Base-by-base conservation (phyloP, 2,888 invertebrate genomes). In the Myathropa florea region DNA sequence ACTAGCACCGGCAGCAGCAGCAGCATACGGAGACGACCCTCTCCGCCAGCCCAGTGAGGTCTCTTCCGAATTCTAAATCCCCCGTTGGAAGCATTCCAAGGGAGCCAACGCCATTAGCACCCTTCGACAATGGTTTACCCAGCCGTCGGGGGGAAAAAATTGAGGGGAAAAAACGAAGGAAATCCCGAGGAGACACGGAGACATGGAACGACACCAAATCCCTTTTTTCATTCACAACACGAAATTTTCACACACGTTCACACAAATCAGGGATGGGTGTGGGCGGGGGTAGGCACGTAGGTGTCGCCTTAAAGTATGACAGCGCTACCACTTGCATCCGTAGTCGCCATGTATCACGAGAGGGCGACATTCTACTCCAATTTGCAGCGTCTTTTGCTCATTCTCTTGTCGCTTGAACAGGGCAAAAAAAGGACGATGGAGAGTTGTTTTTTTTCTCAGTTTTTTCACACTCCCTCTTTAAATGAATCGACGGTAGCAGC, bases 21-120 rank as follows among this genome's bases (percentile, higher is more conserved):
- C 21, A 70, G 23, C 30, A 55, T 46, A 46, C 18, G 18, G 46
- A 26, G 10, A 30, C 33, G 63, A 39, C n/a, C n/a, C n/a, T n/a
- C n/a, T n/a, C n/a, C n/a, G n/a, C n/a, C n/a, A n/a, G n/a, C n/a
- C n/a, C n/a, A n/a, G 72, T 30, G 60, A 55, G 59, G 26, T 53
- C 75, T 81, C 55, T 53, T 65, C 60, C 65, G 72, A 80, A 70
- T 60, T 72, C 60, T 21, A 72, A 82, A 55, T 73, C 68, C 65
- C 71, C 36, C 23, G 68, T 85, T 85, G 85, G 82, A 82, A 82
- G 23, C 64, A 82, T 85, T 82, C 82, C 85, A 85, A 85, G 82
- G 63, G 60, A 63, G 36, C 72, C 77, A 73, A 85, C 77, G 61
- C 85, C 85, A 85, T 85, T 85, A 85, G 82, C 82, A 82, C 85